Base-by-base conservation (phyloP, 2,113 vertebrate genomes). In the Chaenogobius annularis region DNA sequence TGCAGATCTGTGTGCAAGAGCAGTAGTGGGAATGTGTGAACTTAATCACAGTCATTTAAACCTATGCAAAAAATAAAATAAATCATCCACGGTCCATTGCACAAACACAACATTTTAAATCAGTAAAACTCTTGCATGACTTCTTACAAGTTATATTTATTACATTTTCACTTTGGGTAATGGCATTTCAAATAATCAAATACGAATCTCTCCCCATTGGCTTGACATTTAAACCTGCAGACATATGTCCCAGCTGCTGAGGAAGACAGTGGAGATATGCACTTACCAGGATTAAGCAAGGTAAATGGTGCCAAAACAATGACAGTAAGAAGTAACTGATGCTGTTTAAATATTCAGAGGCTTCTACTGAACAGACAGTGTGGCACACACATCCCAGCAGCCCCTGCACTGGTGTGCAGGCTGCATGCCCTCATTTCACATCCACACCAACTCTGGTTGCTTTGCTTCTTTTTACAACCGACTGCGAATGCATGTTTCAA, bases 331-430 rank as follows among this genome's bases (percentile, higher is more conserved):
- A 86, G 91, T 89, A 93, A 93, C 89, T 72, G 89, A 92, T 91
- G 90, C 90, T 90, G 87, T 91, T 93, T 92, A 93, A 93, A 93
- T 84, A 93, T 92, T 83, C 88, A 93, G 78, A 83, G 88, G 85
- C 87, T 78, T 86, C 75, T 86, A 92, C 89, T 91, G 91, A 91
- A 84, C 88, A 88, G 85, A 87, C 89, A 85, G 52, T 83, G 87
- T 87, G 87, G 87, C 90, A 89, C 87, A 87, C 83, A 86, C 81
- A 83, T 88, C 86, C 83, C 71, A 74, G 58, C 58, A 61, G 26
- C 79, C 81, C 76, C 71, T 73, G 75, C 79, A 84, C 77, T 78
- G 70, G 75, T 81, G 70, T 83, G 76, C 68, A 66, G n/a, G n/a
- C 40, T 63, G 35, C 26, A 19, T 19, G 37, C 63, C n/a, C n/a